Evolutionary conservation across 2,113 vertebrate species (phyloP), one percentile per base, ranked within the genome.

Genomic region (Zonotrichia leucophrys): DNA sequence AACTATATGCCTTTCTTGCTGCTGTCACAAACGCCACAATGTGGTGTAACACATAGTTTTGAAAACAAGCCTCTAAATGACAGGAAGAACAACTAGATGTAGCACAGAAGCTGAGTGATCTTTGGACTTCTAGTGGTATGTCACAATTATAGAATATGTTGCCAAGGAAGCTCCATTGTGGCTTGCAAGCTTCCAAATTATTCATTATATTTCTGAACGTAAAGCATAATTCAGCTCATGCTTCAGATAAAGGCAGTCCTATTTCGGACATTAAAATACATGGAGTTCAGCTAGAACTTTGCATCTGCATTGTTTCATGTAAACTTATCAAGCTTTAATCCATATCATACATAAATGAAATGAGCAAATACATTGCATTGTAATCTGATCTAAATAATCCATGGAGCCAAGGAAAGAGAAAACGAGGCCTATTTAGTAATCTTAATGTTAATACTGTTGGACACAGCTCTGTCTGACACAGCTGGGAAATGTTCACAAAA

Each of bases 31-130:
- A 83, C 60, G 39, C 47, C 80, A 78, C 52, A 89, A 21, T 44
- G 75, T 67, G 30, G 30, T 84, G 76, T 59, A 90, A 84, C 42
- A 87, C 64, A 62, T 87, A 50, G 15, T 90, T 95, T 88, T 69
- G 68, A 70, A 95, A 94, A 88, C 39, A 91, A 68, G 73, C 79
- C 31, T 67, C 49, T 84, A 77, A 75, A 84, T 62, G 77, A 87
- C 66, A 87, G 56, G 76, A 77, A 91, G 62, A 80, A 49, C 41
- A 87, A 70, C 35, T 92, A 44, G 2, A 46, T 82, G 66, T 66
- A 84, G 58, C 62, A 74, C 33, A 90, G 70, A 89, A 91, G 20
- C 17, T 66, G 13, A 15, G 63, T 27, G 39, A 63, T 86, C 50
- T 80, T 76, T 79, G 66, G 35, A 46, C 28, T 79, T 94, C 63